Evolutionary conservation across 2,797 vertebrate genomes (phyloP).

Genomic region (Urocyon cinereoargenteus): DNA sequence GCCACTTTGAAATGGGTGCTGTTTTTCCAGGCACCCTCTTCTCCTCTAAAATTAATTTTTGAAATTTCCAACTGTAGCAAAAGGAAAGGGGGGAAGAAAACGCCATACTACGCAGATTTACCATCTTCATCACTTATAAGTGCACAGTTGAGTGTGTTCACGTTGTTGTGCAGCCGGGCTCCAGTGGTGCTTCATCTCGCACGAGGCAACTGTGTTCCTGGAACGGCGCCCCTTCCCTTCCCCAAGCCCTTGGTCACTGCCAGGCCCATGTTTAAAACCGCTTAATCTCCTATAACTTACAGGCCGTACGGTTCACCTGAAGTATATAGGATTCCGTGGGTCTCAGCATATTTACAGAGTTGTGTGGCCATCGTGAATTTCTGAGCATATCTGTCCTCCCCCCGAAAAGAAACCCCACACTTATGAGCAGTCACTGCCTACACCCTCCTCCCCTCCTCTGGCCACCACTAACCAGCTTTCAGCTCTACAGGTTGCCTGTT

Average conservation of each 20-base stretch:
- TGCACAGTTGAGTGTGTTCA: not conserved
- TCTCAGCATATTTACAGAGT: not conserved
- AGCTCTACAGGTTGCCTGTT: not conserved
- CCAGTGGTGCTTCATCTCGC: not conserved
- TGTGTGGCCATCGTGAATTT: not conserved
- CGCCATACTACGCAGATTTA: not conserved
- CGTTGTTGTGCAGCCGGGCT: not conserved
- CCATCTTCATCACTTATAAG: not conserved
- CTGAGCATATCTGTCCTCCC: not conserved
- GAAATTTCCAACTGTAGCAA: not conserved
- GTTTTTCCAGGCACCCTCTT: not conserved
- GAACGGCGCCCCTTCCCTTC: not conserved
- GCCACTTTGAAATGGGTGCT: not conserved
- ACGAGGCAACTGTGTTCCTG: not conserved
- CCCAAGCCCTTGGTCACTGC: not conserved
- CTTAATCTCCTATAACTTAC: not conserved
- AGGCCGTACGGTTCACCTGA: not conserved
- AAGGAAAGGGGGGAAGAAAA: not conserved
- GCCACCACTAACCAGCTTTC: not conserved
- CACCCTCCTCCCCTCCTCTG: not conserved
- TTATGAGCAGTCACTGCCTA: too few species aligned
- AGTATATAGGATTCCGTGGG: accelerated
- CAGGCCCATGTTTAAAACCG: not conserved
- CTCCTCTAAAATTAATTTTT: not conserved
- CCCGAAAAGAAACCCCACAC: too few species aligned